Percentiles rank a stretch among this genome's conserved stretches.
phyloP scores from a whole-genome alignment of 2,113 vertebrate genomes.

The Zootoca vivipara region DNA sequence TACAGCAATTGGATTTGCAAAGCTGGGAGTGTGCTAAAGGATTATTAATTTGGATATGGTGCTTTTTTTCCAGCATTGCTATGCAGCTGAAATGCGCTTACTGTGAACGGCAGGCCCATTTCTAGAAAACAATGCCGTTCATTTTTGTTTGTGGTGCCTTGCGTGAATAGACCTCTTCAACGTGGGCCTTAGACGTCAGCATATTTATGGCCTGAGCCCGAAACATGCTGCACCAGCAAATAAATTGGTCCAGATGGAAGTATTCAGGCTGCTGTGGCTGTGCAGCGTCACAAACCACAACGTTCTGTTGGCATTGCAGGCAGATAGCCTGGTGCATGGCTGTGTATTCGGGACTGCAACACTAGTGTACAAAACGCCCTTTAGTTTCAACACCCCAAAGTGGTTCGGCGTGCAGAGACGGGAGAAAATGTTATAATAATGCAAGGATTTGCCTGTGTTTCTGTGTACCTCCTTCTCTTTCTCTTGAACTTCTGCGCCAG shows the following conservation, averaged over 20 bases:
- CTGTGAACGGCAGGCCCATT: neutral
- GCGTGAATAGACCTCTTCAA: neutral
- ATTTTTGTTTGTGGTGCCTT: constrained; percentile 16
- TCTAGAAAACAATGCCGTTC: neutral
- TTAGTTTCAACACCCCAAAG: neutral
- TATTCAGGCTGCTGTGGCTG: neutral
- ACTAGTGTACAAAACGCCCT: neutral
- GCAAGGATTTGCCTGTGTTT: neutral
- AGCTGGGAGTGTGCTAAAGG: constrained; percentile 10
- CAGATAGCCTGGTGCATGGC: neutral
- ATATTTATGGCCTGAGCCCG: neutral
- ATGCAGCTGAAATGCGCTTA: neutral
- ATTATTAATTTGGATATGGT: neutral
- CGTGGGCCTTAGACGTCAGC: neutral
- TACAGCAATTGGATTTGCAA: constrained; percentile 33
- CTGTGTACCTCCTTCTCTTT: too few species aligned
- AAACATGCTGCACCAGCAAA: neutral
- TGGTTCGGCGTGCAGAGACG: neutral
- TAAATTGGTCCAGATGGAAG: constrained; percentile 1
- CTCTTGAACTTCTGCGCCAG: neutral
- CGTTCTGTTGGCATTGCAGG: neutral
- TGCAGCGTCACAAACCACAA: neutral
- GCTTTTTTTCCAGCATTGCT: neutral
- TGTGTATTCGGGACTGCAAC: neutral
- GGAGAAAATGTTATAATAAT: neutral